Evolutionary conservation across 2,888 invertebrate species (phyloP), one percentile per base, ranked within the genome.

Genomic region (Agrochola macilenta): DNA sequence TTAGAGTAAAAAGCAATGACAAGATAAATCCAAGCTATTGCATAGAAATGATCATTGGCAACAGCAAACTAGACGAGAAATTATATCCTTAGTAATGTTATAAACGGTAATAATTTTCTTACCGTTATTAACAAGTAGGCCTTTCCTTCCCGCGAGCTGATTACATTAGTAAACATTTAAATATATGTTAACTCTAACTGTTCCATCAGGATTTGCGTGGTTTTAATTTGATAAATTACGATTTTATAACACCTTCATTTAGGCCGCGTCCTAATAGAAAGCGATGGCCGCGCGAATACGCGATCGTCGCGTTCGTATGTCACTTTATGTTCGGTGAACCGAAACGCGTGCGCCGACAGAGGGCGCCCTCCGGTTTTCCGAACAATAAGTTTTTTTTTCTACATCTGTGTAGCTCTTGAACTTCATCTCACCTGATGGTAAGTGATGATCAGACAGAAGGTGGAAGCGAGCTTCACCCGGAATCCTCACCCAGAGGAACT

Each of bases 61-160:
- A 74, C 14, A 54, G 68, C 63, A 49, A 85, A 83, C 73, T 65
- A 78, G 83, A 69, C 39, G n/a, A 83, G 83, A 82, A 82, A 74
- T 86, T 82, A 83, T 78, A 63, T 69, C 58, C 78, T 57, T 54
- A 74, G 70, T 71, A 85, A 85, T 71, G 64, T 60, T 84, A 79
- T 79, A 83, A 79, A 35, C 39, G 64, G 75, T 57, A 68, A 84
- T 84, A 83, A 86, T 86, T 83, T 84, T 69, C 69, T 66, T 64
- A 61, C 74, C 52, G 80, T 77, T 74, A 77, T 63, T 82, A 69
- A 74, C 75, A 57, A 69, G 78, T 58, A 66, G 49, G 60, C 60
- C 57, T 83, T 85, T 77, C 87, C 77, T 73, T 46, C 63, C 69
- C 73, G 43, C 73, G 8, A 79, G 84, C 73, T 84, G 76, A 78